phyloP scores from a whole-genome alignment of 2,113 vertebrate genomes.

The Coreoperca whiteheadi region DNA sequence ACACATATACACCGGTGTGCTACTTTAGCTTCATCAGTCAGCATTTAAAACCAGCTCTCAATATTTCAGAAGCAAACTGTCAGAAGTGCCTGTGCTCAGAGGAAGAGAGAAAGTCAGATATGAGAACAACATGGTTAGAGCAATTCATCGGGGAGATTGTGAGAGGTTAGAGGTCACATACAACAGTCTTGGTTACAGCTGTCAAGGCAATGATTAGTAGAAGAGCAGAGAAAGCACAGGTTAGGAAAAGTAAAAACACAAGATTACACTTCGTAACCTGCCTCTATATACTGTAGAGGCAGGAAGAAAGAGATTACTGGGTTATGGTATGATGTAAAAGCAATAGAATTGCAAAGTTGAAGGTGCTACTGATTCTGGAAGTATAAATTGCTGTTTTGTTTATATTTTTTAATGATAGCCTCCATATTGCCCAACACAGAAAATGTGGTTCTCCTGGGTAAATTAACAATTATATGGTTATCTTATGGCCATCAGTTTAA shows the following conservation, averaged over 20 bases:
- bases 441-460: neutral
- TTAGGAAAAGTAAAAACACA: neutral
- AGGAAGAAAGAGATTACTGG: neutral
- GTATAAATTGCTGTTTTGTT: neutral
- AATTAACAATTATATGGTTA: neutral
- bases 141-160: neutral
- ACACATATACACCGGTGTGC: neutral
- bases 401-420: neutral
- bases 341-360: neutral
- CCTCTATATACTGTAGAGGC: neutral
- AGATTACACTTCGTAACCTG: neutral
- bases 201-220: neutral
- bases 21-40: slow-evolving; percentile 20
- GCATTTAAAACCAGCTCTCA: slow-evolving; percentile 34
- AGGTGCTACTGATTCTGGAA: neutral
- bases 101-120: slow-evolving; percentile 5
- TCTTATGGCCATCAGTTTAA: neutral
- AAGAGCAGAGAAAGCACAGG: neutral
- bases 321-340: neutral
- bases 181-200: neutral
- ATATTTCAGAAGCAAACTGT: slow-evolving; percentile 21
- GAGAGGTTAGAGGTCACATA: slow-evolving; percentile 4
- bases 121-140: neutral
- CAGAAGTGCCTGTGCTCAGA: neutral
- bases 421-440: neutral